phyloP scores from a whole-genome alignment of 2,797 vertebrate species.

The Neosilurus mollespiculum region DNA sequence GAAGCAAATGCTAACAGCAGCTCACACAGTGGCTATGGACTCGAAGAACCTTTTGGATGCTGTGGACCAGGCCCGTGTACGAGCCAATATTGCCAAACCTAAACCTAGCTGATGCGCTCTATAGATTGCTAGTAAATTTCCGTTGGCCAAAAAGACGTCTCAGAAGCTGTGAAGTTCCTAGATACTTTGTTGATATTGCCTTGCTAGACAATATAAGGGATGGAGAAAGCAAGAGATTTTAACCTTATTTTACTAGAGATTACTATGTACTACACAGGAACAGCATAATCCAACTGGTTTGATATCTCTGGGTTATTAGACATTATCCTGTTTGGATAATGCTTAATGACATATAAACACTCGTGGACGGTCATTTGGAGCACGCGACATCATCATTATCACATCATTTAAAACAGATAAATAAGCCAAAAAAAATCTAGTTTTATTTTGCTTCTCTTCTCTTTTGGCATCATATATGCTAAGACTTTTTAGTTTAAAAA shows the following conservation, averaged over 20 bases:
- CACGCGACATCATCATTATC: no score
- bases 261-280: no score
- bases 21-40: constrained; percentile 84
- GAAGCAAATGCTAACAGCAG: constrained; percentile 82
- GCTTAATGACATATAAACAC: no score
- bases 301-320: no score
- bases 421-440: no score
- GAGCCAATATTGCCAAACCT: constrained; percentile 73
- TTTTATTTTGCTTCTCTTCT: no score
- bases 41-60: constrained; percentile 82
- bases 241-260: neutral
- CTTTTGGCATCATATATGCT: no score
- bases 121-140: neutral
- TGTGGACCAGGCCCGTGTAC: constrained; percentile 81
- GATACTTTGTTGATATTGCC: neutral
- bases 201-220: neutral
- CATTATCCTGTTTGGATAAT: no score
- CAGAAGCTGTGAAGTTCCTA: neutral
- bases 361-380: no score
- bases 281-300: no score
- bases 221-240: neutral
- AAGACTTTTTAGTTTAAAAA: no score
- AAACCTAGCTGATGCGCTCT: constrained; percentile 44
- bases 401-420: no score
- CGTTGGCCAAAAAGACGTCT: neutral